These are phyloP conservation scores for Pinctada fucata DNA, from an alignment of 2,888 invertebrate species.

Conservation along the genomic window DNA sequence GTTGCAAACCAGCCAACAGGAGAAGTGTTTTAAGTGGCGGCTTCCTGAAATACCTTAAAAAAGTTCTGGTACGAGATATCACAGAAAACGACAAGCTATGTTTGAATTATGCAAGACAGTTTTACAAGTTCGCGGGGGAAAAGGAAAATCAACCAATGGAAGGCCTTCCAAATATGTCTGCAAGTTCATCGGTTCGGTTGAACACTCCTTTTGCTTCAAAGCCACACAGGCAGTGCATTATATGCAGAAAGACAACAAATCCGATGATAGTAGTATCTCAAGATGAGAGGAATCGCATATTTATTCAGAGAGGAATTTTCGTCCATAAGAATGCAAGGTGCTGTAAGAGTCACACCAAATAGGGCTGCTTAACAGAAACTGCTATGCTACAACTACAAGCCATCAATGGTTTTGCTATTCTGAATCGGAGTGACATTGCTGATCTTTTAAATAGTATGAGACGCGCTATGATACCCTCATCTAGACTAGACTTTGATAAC, in stretches of 20 bases:
- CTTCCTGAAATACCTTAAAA: no score
- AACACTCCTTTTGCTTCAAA: neutral
- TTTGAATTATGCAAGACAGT: no score
- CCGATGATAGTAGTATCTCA: neutral
- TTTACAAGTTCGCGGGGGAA: no score
- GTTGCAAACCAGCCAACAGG: no score
- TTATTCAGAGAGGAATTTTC: neutral
- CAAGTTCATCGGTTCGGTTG: no score
- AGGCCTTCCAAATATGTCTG: no score
- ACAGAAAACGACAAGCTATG: no score
- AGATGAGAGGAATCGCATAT: neutral
- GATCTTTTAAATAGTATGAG: constrained; percentile 6
- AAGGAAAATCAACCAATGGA: no score
- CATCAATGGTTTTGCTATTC: neutral
- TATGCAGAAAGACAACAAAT: neutral
- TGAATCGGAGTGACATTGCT: neutral
- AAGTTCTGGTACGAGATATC: no score
- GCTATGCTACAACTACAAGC: constrained; percentile 3
- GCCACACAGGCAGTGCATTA: neutral
- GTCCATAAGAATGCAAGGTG: neutral
- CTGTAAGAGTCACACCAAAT: constrained; percentile 4
- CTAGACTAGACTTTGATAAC: constrained; percentile 13
- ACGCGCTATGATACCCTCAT: neutral
- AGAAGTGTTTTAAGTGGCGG: no score
- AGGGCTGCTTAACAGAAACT: neutral